These are phyloP conservation scores for Heliconius cydno DNA, from an alignment of 2,888 invertebrate genomes.

Conservation along the genomic window DNA sequence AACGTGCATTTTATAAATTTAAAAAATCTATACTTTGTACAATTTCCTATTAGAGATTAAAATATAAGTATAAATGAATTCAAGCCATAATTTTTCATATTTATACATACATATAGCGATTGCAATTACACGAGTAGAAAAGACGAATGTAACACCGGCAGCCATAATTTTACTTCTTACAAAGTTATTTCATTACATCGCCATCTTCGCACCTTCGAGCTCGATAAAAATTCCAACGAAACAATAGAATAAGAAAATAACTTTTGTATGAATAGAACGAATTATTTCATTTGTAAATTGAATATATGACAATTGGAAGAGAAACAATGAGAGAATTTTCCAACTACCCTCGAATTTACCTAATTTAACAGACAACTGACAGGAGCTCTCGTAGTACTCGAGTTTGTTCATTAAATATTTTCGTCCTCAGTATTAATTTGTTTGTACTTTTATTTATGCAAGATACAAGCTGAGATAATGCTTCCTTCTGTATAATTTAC, in stretches of 20 bases:
- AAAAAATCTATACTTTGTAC: no score
- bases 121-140: not conserved
- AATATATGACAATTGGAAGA: slow-evolving; percentile 38
- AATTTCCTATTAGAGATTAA: no score
- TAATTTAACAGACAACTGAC: slow-evolving; percentile 67
- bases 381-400: slow-evolving; percentile 49
- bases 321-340: slow-evolving; percentile 55
- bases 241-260: slow-evolving; percentile 14
- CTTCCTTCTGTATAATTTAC: slow-evolving; percentile 14
- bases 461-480: slow-evolving; percentile 22
- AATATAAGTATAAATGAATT: not conserved
- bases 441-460: slow-evolving; percentile 48
- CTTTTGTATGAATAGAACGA: slow-evolving; percentile 1
- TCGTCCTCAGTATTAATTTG: slow-evolving; percentile 51
- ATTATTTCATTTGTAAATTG: slow-evolving; percentile 20
- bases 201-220: not conserved
- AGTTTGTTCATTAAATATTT: slow-evolving; percentile 53
- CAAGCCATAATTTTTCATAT: not conserved
- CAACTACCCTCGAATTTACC: slow-evolving; percentile 56
- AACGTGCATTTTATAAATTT: not conserved
- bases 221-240: not conserved
- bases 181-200: not conserved
- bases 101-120: not conserved
- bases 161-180: not conserved
- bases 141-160: not conserved